Base-by-base conservation (phyloP, 2,888 invertebrate genomes). In the Blastobasis adustella region DNA sequence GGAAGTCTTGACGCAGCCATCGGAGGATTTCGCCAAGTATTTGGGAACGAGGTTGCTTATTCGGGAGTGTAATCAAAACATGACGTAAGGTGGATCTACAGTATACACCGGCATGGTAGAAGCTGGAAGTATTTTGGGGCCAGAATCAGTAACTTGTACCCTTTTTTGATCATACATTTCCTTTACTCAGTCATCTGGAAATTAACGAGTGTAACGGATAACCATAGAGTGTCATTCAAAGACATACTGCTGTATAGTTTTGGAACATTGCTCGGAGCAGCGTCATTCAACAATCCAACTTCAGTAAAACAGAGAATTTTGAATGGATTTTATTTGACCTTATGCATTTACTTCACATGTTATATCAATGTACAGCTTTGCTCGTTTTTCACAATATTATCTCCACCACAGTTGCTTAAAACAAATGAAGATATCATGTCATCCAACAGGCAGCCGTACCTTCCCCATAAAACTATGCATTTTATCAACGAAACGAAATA, bases 301-400 rank as follows among this genome's bases (percentile, higher is more conserved):
- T 69, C 76, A 9, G 40, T 69, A 0, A 86, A 86, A 54, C 77
- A 82, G 46, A 82, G 71, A 58, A 58, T 76, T 23, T 46, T 85
- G 4, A 82, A 82, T 44, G n/a, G 73, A 5, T 59, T 65, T 5
- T 83, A 76, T 56, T 61, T 81, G 10, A 52, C 76, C 1, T 60
- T 86, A 62, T 72, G 78, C 46, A 56, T 84, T 8, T 76, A 80
- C 57, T 54, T 77, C 10, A 69, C 78, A 1, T 71, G 70, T 4
- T 87, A 79, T 45, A 61, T 83, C 3, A 73, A 71, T 54, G 69
- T 78, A n/a, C 76, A 83, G 43, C 59, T 85, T 38, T 85, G 73
- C 62, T 73, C 77, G 0, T 84, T 78, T 51, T 64, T 82, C 1
- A 84, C 86, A 0, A 75, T 87, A 9, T 62, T 62, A 23, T 58